A percentile compares a stretch with the other conserved stretches of the same genome.
These are phyloP conservation scores for Peromyscus californicus DNA, from an alignment of 2,113 vertebrate genomes.

Conservation along the genomic window DNA sequence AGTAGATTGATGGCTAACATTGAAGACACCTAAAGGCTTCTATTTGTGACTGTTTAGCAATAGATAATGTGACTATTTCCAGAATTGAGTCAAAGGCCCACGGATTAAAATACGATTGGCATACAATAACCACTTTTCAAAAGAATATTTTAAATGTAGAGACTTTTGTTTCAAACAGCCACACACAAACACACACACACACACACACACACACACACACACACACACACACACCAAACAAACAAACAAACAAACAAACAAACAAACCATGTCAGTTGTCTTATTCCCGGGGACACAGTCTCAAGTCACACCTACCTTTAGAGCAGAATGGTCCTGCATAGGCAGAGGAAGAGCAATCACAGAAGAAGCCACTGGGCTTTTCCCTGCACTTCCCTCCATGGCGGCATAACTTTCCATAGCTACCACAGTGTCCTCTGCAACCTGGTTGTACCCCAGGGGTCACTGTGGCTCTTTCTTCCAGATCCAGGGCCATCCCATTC, in stretches of 20 bases:
- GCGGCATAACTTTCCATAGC: constrained; percentile 94
- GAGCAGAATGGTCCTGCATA: constrained; percentile 94
- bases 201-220: background rate
- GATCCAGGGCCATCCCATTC: constrained; percentile 93
- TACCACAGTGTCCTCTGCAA: constrained; percentile 96
- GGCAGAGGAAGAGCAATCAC: constrained; percentile 93
- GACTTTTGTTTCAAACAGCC: background rate
- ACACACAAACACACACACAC: background rate
- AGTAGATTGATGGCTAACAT: background rate
- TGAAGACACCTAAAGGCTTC: background rate
- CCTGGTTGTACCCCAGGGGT: constrained; percentile 95
- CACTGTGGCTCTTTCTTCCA: constrained; percentile 94
- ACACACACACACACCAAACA: background rate
- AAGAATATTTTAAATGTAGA: background rate
- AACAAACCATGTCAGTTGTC: fast-evolving
- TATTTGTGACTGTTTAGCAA: background rate
- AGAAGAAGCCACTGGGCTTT: constrained; percentile 92
- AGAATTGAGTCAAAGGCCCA: background rate
- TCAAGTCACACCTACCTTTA: constrained; percentile 86
- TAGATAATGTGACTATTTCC: background rate
- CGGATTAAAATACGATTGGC: background rate
- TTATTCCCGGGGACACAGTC: fast-evolving
- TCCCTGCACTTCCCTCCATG: constrained; percentile 93
- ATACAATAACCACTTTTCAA: background rate
- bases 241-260: background rate